Percentiles rank a stretch among this genome's conserved stretches.
These are phyloP conservation scores for Pseudochirops cupreus DNA, from an alignment of 2,797 vertebrate genomes.

Conservation along the genomic window DNA sequence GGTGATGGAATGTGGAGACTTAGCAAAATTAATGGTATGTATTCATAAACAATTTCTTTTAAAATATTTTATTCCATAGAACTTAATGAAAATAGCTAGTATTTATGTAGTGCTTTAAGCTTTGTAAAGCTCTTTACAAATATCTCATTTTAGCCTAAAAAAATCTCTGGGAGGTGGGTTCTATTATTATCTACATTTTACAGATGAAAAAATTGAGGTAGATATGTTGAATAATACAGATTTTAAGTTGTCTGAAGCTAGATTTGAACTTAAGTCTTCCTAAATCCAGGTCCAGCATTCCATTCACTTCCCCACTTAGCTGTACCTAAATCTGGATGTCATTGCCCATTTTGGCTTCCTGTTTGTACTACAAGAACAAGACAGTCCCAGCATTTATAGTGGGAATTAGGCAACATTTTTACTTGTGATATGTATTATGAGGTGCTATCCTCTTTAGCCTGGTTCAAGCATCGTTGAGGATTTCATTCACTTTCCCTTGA, in stretches of 20 bases:
- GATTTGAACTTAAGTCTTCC: background rate
- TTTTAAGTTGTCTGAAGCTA: background rate
- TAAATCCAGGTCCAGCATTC: background rate
- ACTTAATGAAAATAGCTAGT: background rate
- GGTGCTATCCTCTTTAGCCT: background rate
- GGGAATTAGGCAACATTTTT: background rate
- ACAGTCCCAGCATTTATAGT: background rate
- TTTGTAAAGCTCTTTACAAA: background rate
- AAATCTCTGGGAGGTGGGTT: background rate
- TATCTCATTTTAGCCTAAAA: background rate
- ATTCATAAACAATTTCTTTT: background rate
- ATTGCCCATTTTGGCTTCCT: background rate
- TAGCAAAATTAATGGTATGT: constrained; percentile 85
- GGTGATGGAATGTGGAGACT: constrained; percentile 62
- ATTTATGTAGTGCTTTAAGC: background rate
- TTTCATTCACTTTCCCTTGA: background rate
- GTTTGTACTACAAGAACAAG: background rate
- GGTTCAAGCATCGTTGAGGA: background rate
- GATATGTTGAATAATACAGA: background rate
- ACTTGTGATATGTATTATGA: background rate
- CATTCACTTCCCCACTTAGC: background rate
- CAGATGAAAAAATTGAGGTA: background rate
- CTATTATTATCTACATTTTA: background rate
- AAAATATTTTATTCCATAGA: background rate
- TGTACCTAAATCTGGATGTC: background rate